Evolutionary conservation across 2,888 invertebrate species (phyloP).

Genomic region (Cheiracanthium punctorium): DNA sequence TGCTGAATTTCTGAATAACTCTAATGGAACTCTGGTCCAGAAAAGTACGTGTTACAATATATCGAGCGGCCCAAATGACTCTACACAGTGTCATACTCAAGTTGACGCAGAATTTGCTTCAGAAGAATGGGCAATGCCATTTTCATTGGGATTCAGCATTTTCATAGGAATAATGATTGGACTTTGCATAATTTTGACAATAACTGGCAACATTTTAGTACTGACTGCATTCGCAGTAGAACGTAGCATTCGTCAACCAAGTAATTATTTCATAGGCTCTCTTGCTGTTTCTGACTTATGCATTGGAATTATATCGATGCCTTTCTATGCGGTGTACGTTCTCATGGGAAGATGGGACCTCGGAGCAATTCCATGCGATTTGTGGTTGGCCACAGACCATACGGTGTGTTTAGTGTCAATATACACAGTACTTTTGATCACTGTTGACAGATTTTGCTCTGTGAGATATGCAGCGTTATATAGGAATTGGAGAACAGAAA

Average conservation of each 20-base stretch:
- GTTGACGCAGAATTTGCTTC: not conserved
- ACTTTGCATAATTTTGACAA: constrained; percentile 91
- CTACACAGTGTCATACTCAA: not conserved
- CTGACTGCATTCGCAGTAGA: constrained; percentile 96
- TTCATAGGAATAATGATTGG: constrained; percentile 91
- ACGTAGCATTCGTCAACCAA: constrained; percentile 91
- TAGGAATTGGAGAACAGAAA: constrained; percentile 96
- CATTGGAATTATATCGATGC: constrained; percentile 98
- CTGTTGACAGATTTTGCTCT: constrained; percentile 98
- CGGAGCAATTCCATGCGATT: constrained; percentile 95
- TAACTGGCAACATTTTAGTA: constrained; percentile 96
- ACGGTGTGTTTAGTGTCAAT: constrained; percentile 99
- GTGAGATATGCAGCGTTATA: constrained; percentile 98
- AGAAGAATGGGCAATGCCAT: constrained; percentile 81
- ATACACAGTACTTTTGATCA: constrained; percentile 98
- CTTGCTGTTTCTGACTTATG: constrained; percentile 97
- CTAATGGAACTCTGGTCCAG: not conserved
- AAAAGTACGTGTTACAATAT: not conserved
- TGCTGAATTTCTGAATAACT: not conserved
- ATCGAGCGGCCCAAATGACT: not conserved
- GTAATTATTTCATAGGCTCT: constrained; percentile 99
- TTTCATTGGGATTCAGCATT: constrained; percentile 91
- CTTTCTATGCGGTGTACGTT: constrained; percentile 98
- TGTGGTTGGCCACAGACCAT: constrained; percentile 99
- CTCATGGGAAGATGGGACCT: constrained; percentile 97